These are phyloP conservation scores for Umimayanthus kanabou DNA, from an alignment of 92 coral and sea anemone genomes.

Conservation along the genomic window DNA sequence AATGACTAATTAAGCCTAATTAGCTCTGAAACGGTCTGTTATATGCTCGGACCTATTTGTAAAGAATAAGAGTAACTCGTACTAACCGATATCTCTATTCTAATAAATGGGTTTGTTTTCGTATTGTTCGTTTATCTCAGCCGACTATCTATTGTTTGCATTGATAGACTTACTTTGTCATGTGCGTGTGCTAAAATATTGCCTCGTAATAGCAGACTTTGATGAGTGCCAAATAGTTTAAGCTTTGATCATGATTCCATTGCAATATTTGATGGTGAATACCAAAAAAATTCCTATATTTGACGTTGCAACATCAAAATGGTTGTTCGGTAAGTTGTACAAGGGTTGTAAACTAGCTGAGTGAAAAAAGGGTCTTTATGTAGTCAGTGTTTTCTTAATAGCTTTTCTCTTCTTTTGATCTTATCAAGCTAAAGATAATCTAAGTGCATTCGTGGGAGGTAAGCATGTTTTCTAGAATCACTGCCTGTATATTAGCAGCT, in stretches of 20 bases:
- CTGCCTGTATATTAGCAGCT: too few relatives aligned
- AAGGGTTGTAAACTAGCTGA: neutral
- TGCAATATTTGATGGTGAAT: neutral
- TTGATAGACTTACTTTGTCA: neutral
- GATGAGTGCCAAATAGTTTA: neutral
- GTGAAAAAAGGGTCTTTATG: neutral
- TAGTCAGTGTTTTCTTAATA: neutral
- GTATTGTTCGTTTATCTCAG: conserved; percentile 9
- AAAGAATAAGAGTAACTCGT: neutral
- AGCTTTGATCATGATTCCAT: neutral
- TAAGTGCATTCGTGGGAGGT: neutral
- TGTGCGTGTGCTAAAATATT: neutral
- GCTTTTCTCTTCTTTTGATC: neutral
- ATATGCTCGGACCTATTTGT: neutral
- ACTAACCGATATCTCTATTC: neutral
- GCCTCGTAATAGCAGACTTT: neutral
- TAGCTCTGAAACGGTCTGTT: conserved; percentile 33
- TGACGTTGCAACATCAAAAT: neutral
- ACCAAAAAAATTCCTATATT: neutral
- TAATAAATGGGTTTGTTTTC: conserved; percentile 23
- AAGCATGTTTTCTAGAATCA: too few relatives aligned
- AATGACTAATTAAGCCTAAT: conserved; percentile 34
- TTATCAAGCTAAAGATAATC: neutral
- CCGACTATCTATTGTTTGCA: neutral
- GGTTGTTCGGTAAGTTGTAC: neutral